Base-by-base conservation (phyloP, 2,888 invertebrate genomes). In the Diaphora mendica region DNA sequence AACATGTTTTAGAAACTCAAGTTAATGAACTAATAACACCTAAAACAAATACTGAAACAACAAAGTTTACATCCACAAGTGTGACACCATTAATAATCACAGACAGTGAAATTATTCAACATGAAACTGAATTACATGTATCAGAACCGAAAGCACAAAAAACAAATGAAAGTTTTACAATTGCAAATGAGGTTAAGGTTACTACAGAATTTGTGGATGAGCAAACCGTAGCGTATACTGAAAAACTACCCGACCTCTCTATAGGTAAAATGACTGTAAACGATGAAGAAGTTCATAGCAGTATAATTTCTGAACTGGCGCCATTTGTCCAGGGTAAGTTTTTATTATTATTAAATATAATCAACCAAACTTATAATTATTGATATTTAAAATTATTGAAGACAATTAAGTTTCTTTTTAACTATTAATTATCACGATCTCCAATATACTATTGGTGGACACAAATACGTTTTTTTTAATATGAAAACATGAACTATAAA, bases 221-320 rank as follows among this genome's bases (percentile, higher is more conserved):
- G 83, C 91, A 92, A 82, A 81, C 90, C 33, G 72, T 87, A 68
- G 88, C 90, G n/a, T 89, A 90, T 73, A 74, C 78, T 35, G 85
- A 87, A 72, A 84, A 88, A 76, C 79, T 82, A 65, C 85, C 89
- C 44, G 78, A 79, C 68, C 64, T 84, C 55, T 75, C 80, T 64
- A 88, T 91, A 84, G 87, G 91, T 88, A 93, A 86, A 90, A 83
- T 90, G 70, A 87, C 88, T 68, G 84, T 84, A 64, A 82, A 81
- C 48, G 88, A 86, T 64, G 86, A 88, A 69, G 81, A 86, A 17
- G 82, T 82, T 71, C 79, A 87, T 69, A 78, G 82, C 67, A 80
- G 86, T 84, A 87, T 88, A 89, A 91, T 94, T 87, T 91, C 90
- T 80, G 90, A 94, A 90, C 91, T 91, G 87, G 89, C 91, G 77